Percentiles rank a stretch among this genome's conserved stretches.
Conservation (phyloP, 2,797 vertebrate species). For the Heteromormyrus szaboi region DNA sequence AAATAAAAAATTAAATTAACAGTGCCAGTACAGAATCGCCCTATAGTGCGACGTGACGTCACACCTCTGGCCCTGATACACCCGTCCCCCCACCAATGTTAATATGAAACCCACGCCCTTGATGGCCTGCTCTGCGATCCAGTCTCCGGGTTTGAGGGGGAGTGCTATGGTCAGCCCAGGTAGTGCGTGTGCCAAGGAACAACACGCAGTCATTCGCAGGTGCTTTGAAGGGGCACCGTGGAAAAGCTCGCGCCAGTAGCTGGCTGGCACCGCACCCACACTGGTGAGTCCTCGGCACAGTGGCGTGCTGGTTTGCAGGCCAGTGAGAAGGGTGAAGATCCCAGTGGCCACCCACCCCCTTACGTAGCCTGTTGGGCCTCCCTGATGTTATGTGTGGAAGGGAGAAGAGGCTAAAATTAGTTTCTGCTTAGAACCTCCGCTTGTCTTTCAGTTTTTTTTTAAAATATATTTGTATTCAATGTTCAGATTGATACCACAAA, state of each 20-base stretch:
- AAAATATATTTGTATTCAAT: background rate
- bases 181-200: background rate
- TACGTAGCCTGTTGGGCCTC: background rate
- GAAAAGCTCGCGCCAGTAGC: background rate
- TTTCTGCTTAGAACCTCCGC: background rate
- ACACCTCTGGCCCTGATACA: background rate
- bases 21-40: background rate
- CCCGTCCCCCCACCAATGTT: background rate
- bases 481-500: background rate
- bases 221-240: background rate
- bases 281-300: background rate
- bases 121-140: background rate
- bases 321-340: background rate
- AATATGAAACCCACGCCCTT: background rate
- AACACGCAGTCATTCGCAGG: background rate
- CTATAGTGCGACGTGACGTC: background rate
- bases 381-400: background rate
- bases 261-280: background rate
- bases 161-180: background rate
- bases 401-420: background rate
- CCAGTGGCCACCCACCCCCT: background rate
- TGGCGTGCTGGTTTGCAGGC: background rate
- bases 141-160: background rate
- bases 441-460: background rate
- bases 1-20: background rate